Evolutionary conservation across 2,888 invertebrate species (phyloP).

Genomic region (Drosophila pseudotalamancana): DNA sequence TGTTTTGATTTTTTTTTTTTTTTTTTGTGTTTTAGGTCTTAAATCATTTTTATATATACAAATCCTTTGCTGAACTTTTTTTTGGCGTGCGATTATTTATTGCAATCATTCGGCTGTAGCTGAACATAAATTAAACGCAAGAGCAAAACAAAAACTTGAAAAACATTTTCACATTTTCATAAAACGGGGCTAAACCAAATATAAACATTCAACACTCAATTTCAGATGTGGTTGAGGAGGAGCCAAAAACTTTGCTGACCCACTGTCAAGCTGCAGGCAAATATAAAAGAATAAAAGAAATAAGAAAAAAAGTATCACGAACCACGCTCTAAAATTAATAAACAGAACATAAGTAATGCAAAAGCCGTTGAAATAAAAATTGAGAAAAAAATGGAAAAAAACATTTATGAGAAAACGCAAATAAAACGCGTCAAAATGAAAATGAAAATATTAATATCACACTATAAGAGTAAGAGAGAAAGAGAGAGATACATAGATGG

Average conservation of each 20-base stretch:
- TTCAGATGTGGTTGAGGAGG: slow-evolving; percentile 2
- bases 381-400: slow-evolving; percentile 11
- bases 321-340: slow-evolving; percentile 49
- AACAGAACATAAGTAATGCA: slow-evolving; percentile 48
- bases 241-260: slow-evolving; percentile 36
- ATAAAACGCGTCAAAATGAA: slow-evolving; percentile 61
- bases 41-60: slow-evolving; percentile 20
- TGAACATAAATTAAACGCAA: slow-evolving; percentile 35
- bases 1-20: too few relatives aligned
- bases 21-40: not conserved
- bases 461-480: slow-evolving; percentile 12
- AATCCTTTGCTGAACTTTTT: not conserved
- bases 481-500: slow-evolving; percentile 1
- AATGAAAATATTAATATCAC: slow-evolving; percentile 74
- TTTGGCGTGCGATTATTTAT: slow-evolving; percentile 15
- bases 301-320: slow-evolving; percentile 30
- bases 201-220: slow-evolving; percentile 21
- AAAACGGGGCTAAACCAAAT: slow-evolving; percentile 12
- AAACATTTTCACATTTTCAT: slow-evolving; percentile 28
- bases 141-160: slow-evolving; percentile 25
- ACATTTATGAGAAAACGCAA: slow-evolving; percentile 31
- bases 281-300: slow-evolving; percentile 1
- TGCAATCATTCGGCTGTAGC: slow-evolving; percentile 4
- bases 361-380: slow-evolving; percentile 32
- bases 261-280: slow-evolving; percentile 39